Evolutionary conservation across 2,113 vertebrate species (phyloP), one percentile per base, ranked within the genome.

Genomic region (Heterotilapia buettikoferi): DNA sequence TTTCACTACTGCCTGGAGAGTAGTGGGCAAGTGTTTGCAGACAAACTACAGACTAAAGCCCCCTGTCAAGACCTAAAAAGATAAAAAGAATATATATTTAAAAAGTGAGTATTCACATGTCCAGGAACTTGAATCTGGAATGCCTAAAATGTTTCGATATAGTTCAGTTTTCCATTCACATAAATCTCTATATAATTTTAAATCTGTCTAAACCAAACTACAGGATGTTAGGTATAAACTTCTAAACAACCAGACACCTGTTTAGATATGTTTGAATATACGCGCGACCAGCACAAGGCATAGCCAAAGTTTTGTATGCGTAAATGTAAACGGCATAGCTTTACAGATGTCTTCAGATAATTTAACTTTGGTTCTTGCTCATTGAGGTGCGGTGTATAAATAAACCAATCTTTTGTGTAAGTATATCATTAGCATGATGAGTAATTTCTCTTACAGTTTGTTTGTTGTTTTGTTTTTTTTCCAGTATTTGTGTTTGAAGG

Each of bases 51-150:
- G 36, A 71, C 66, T 71, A 43, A 40, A 71, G 36, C 36, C 7
- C 63, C 19, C 33, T 68, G 19, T 40, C 0, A 40, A 36, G 31
- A 21, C 19, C 36, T 71, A 16, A 16, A 71, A 68, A 68, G 63
- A 0, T 68, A 68, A 68, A 40, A 24, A 71, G 5, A 21, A 14
- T 71, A 0, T 9, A 9, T 4, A 24, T 24, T 71, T 40, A 24
- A 3, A 8, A 24, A 71, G 12, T 24, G 12, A 71, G 66, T 43
- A 40, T 71, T 71, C 63, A 40, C 18, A 36, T 63, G 29, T 63
- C 59, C 29, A 68, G n/a, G n/a, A 40, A 21, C 33, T 2, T 38
- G 33, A 38, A 21, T 40, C n/a, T 1, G 33, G 19, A 68, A 68
- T 24, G 63, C 11, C 36, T 9, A 9, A 40, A 9, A 40, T 68